Conservation (phyloP, 2,888 invertebrate species). For the Kryphioiulus occultus region DNA sequence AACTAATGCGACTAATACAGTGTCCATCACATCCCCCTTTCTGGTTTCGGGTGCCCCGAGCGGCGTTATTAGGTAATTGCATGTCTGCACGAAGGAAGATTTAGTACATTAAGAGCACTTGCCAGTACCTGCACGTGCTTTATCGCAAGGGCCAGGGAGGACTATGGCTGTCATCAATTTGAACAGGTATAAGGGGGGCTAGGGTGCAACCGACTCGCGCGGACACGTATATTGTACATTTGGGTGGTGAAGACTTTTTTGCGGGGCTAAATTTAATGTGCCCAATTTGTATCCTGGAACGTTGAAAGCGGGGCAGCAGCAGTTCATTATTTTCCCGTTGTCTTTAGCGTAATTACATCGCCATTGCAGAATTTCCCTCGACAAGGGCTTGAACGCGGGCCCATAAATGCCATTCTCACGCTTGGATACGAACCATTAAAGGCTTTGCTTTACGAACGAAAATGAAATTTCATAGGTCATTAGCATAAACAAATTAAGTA, state of each 20-base stretch:
- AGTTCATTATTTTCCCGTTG: conserved; percentile 5
- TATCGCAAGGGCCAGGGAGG: not conserved
- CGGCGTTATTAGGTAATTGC: conserved; percentile 49
- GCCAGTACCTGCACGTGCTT: conserved; percentile 5
- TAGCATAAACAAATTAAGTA: not conserved
- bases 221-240: not conserved
- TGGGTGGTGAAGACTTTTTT: not conserved
- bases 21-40: not conserved
- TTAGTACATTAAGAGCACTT: conserved; percentile 16
- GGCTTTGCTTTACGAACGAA: not conserved
- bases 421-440: not conserved
- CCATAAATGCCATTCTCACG: not conserved
- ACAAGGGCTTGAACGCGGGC: not conserved
- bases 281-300: not conserved
- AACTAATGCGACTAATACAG: not conserved
- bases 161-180: not conserved
- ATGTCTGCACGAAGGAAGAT: conserved; percentile 44
- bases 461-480: conserved; percentile 5
- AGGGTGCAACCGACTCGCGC: not conserved
- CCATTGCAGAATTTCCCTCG: not conserved
- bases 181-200: not conserved
- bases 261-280: not conserved
- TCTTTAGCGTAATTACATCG: not conserved
- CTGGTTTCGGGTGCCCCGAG: conserved; percentile 40
- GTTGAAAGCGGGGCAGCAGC: not conserved